Conservation (phyloP, 1,140 invertebrate genomes). For the Gonatopus flavifemur region DNA sequence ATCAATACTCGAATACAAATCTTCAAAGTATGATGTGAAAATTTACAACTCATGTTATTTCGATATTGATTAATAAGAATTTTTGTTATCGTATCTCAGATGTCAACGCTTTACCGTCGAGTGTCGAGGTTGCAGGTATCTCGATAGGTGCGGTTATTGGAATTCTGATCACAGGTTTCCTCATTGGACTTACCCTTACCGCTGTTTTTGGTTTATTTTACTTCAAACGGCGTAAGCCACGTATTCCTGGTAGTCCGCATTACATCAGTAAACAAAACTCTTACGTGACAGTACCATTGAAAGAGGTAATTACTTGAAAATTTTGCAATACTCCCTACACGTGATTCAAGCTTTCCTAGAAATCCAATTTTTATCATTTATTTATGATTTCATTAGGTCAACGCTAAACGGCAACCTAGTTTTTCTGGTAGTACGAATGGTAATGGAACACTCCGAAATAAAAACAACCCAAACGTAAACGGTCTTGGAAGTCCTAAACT, state of each 20-base stretch:
- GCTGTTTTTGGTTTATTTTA: constrained; percentile 52
- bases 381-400: constrained; percentile 48
- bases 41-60: not conserved
- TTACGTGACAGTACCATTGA: constrained; percentile 78
- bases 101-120: constrained; percentile 48
- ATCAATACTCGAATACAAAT: not conserved
- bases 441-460: constrained; percentile 63
- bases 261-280: constrained; percentile 82
- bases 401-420: constrained; percentile 52
- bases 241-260: constrained; percentile 70
- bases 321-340: too few species aligned
- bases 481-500: constrained; percentile 63
- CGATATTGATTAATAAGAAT: too few species aligned
- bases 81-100: constrained; percentile 31
- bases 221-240: constrained; percentile 52
- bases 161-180: constrained; percentile 58
- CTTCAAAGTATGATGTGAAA: not conserved
- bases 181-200: constrained; percentile 52
- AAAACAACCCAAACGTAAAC: constrained; percentile 67
- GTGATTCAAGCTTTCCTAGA: too few species aligned
- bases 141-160: constrained; percentile 62
- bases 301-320: constrained; percentile 64
- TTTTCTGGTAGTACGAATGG: constrained; percentile 56
- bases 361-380: too few species aligned
- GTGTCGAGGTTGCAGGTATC: constrained; percentile 51